Evolutionary conservation across 2,797 vertebrate species (phyloP).

Genomic region (Thamnophis elegans): DNA sequence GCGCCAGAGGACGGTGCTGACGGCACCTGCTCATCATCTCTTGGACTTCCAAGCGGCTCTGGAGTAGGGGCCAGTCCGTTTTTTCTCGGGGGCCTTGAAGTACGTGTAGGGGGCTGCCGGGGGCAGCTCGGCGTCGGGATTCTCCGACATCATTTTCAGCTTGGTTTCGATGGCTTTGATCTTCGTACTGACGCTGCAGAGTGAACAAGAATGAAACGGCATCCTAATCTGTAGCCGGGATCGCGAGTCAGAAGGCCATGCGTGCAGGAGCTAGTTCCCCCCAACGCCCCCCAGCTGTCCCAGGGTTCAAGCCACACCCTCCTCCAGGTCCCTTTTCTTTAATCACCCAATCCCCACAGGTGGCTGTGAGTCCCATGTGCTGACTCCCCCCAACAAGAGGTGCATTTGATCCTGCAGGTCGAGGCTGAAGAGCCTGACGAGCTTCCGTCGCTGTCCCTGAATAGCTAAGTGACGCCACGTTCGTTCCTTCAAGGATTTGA

Average conservation of each 20-base stretch:
- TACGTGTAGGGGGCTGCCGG: conserved; percentile 89
- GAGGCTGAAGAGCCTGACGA: background rate
- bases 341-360: background rate
- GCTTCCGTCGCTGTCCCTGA: background rate
- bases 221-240: background rate
- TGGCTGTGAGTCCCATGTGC: background rate
- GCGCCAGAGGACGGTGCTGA: conserved; percentile 46
- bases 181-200: conserved; percentile 88
- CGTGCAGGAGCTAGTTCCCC: background rate
- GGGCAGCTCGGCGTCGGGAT: conserved; percentile 87
- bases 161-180: conserved; percentile 98
- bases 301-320: background rate
- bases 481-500: too few species aligned
- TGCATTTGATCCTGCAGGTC: too few species aligned
- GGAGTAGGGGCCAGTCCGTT: conserved; percentile 90
- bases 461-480: background rate
- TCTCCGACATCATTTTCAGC: conserved; percentile 99
- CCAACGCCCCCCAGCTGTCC: too few species aligned
- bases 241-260: background rate
- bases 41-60: conserved; percentile 78
- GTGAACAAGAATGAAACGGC: conserved; percentile 18
- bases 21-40: conserved; percentile 69
- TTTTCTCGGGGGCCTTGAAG: conserved; percentile 93
- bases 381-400: background rate
- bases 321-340: background rate